Evolutionary conservation across 2,888 invertebrate genomes (phyloP), one percentile per base, ranked within the genome.

Genomic region (Phrixothrix hirtus): DNA sequence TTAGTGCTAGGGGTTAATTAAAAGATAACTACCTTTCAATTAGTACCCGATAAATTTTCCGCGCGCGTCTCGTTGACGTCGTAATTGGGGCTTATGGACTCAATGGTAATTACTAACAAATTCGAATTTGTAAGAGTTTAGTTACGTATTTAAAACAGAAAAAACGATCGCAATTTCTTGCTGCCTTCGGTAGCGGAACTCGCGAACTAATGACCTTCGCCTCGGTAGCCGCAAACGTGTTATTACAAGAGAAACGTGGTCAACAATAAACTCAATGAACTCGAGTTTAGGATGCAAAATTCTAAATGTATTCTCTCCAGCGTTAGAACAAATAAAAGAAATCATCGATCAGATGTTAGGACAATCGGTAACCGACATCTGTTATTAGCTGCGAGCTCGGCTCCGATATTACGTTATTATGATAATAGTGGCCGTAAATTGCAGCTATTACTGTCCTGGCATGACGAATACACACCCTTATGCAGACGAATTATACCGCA

Each of bases 371-470:
- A 52, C 39, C 44, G 17, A 39, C 32, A 32, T 42, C 48, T 57
- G 37, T 57, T 53, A 57, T 54, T 57, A 59, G 57, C 53, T 29
- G 55, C 55, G 31, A 53, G 55, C 55, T 52, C 55, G 39, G 45
- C 44, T 47, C 39, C 53, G 62, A 67, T 64, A 68, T 68, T 68
- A 66, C 66, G 66, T 68, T 67, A 68, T 68, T 68, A 68, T 64
- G 62, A 67, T 68, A 68, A 68, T 68, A 62, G 62, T 55, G 46
- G 59, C 59, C 59, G 48, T 63, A 61, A 68, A 68, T 68, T 68
- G 67, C 65, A 52, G 63, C 57, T 60, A 66, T 66, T 67, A 66
- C 67, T 57, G 66, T 61, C 62, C 64, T 50, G 55, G 34, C 36
- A 42, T 49, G 43, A 43, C 48, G 13, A 55, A 61, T 44, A 57